phyloP scores from a whole-genome alignment of 1,140 invertebrate genomes.

The Polypedilum pembai region DNA sequence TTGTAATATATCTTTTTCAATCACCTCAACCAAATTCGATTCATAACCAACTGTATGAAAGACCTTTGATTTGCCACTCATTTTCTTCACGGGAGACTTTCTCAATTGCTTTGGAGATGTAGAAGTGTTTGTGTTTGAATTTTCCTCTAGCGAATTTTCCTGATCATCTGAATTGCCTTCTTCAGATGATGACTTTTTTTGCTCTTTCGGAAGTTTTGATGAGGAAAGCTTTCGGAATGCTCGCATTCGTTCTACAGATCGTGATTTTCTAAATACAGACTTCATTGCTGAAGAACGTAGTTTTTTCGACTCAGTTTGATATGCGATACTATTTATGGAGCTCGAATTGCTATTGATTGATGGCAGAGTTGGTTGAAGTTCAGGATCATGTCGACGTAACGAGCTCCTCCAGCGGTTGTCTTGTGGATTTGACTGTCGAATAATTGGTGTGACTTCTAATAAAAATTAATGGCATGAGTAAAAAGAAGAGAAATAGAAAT shows the following conservation, averaged over 20 bases:
- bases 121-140: conserved; percentile 37
- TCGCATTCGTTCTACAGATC: conserved; percentile 49
- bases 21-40: conserved; percentile 66
- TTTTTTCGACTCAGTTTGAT: conserved; percentile 34
- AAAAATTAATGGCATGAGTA: too few species aligned
- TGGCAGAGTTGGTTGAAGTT: conserved; percentile 56
- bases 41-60: conserved; percentile 71
- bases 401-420: conserved; percentile 46
- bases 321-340: conserved; percentile 34
- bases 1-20: conserved; percentile 93
- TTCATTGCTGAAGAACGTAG: conserved; percentile 35
- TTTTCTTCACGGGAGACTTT: conserved; percentile 35
- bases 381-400: conserved; percentile 54
- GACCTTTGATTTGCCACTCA: conserved; percentile 51
- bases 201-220: conserved; percentile 36
- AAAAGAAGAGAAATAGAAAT: background rate
- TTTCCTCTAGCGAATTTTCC: conserved; percentile 42
- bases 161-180: conserved; percentile 43
- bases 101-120: conserved; percentile 34
- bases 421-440: conserved; percentile 36
- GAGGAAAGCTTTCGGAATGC: conserved; percentile 37
- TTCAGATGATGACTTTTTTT: conserved; percentile 38
- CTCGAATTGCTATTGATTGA: conserved; percentile 46
- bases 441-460: conserved; percentile 11
- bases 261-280: conserved; percentile 44